Evolutionary conservation across 1,140 invertebrate species (phyloP).

Genomic region (Oedothorax gibbosus): DNA sequence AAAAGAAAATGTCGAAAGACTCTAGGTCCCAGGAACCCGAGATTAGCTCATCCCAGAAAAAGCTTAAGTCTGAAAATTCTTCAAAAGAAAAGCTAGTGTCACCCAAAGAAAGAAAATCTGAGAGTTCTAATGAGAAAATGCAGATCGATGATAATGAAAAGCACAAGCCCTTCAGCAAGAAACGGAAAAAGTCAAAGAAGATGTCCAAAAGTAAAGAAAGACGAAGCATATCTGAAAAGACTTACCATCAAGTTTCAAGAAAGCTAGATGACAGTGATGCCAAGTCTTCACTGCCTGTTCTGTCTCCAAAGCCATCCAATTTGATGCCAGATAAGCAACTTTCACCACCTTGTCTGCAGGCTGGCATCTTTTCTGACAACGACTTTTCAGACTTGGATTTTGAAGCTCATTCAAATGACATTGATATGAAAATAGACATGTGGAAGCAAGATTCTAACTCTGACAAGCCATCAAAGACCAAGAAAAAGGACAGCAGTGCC

Average conservation of each 20-base stretch:
- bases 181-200: slow-evolving; percentile 60
- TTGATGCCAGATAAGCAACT: slow-evolving; percentile 41
- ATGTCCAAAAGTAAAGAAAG: slow-evolving; percentile 59
- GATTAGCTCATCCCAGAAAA: slow-evolving; percentile 22
- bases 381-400: slow-evolving; percentile 61
- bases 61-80: slow-evolving; percentile 42
- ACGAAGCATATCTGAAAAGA: slow-evolving; percentile 27
- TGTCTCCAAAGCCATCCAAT: slow-evolving; percentile 52
- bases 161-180: slow-evolving; percentile 44
- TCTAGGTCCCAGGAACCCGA: slow-evolving; percentile 21
- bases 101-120: slow-evolving; percentile 47
- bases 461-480: slow-evolving; percentile 38
- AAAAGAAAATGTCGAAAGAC: slow-evolving; percentile 53
- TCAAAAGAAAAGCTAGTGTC: slow-evolving; percentile 11
- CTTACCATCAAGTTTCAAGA: slow-evolving; percentile 8
- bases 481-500: slow-evolving; percentile 13
- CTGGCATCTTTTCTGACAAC: slow-evolving; percentile 53
- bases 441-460: slow-evolving; percentile 52
- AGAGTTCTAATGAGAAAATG: slow-evolving; percentile 44
- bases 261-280: slow-evolving; percentile 40
- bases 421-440: slow-evolving; percentile 13
- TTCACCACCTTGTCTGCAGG: slow-evolving; percentile 53
- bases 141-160: slow-evolving; percentile 57
- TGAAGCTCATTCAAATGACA: slow-evolving; percentile 38
- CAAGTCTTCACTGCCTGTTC: slow-evolving; percentile 35